Evolutionary conservation across 2,888 invertebrate species (phyloP).

Genomic region (Limnephilus lunatus): DNA sequence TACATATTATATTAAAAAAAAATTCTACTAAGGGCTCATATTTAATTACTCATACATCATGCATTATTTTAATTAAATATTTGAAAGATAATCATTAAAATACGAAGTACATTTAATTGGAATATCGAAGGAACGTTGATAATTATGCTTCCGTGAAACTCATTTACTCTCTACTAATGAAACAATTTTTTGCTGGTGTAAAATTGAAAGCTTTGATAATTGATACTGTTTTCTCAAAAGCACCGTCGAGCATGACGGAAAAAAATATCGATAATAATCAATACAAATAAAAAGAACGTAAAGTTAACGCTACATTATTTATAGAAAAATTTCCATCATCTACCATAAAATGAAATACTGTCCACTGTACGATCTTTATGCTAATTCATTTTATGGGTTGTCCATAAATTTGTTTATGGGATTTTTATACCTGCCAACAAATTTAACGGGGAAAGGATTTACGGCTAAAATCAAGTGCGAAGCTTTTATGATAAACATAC

Average conservation of each 20-base stretch:
- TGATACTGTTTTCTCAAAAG: background rate
- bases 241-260: background rate
- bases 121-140: background rate
- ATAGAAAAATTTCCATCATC: background rate
- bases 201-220: background rate
- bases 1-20: no score
- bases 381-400: conserved; percentile 51
- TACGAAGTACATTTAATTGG: background rate
- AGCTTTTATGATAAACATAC: conserved; percentile 24
- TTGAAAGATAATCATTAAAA: background rate
- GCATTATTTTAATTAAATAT: background rate
- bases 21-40: no score
- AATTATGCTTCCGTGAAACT: background rate
- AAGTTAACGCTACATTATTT: background rate
- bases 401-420: conserved; percentile 49
- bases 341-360: background rate
- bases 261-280: background rate
- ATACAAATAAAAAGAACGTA: background rate
- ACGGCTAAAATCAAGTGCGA: conserved; percentile 32
- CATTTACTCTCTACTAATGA: background rate
- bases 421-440: conserved; percentile 50
- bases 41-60: background rate
- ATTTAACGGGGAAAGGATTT: conserved; percentile 49
- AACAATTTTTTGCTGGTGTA: background rate
- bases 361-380: conserved; percentile 40